Evolutionary conservation across 2,113 vertebrate species (phyloP).

Genomic region (Osmerus eperlanus): DNA sequence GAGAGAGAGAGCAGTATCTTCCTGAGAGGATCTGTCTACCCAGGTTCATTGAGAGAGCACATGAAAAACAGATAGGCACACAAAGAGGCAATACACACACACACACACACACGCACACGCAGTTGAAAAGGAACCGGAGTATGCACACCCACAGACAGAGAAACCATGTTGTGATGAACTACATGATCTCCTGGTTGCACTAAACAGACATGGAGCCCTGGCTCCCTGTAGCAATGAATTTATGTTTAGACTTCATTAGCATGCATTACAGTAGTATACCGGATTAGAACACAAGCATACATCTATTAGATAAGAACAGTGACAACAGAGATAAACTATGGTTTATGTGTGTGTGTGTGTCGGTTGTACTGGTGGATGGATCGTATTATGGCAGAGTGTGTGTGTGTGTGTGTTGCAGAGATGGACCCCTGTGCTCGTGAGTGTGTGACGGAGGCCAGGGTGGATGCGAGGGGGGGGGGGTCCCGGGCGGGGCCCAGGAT

Average conservation of each 20-base stretch:
- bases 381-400: neutral
- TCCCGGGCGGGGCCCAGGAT: neutral
- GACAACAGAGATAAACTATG: neutral
- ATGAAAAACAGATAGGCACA: neutral
- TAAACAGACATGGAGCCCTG: too few species aligned
- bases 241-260: neutral
- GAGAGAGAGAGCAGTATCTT: too few species aligned
- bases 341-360: neutral
- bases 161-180: neutral
- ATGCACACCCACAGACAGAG: neutral
- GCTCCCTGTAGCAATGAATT: too few species aligned
- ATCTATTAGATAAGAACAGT: too few species aligned
- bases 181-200: neutral
- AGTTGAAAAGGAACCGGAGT: neutral
- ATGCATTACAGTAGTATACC: neutral
- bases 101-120: neutral
- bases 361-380: neutral
- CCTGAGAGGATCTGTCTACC: too few species aligned
- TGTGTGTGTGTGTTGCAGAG: neutral
- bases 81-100: neutral
- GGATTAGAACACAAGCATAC: too few species aligned
- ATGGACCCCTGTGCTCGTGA: neutral
- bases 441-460: neutral
- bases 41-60: neutral
- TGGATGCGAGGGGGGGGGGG: too few species aligned